Evolutionary conservation across 2,113 vertebrate species (phyloP).

Genomic region (Platichthys flesus): DNA sequence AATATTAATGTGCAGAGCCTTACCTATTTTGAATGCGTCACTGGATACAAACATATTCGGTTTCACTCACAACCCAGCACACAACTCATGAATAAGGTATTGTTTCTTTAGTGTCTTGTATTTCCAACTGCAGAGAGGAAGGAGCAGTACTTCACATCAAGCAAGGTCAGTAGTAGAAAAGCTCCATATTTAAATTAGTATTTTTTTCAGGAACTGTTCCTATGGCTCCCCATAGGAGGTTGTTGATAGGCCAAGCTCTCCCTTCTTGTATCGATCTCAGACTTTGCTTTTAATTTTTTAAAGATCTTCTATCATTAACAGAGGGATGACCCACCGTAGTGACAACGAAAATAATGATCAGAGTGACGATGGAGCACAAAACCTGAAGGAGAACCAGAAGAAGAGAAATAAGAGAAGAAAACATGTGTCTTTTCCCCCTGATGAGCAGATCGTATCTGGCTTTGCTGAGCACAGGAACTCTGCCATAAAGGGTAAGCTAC

Average conservation of each 20-base stretch:
- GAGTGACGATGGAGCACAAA: slow-evolving; percentile 38
- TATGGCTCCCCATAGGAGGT: not conserved
- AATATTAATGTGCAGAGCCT: slow-evolving; percentile 41
- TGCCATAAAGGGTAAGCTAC: slow-evolving; percentile 67
- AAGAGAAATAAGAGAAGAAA: slow-evolving; percentile 66
- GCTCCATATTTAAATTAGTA: slow-evolving; percentile 10
- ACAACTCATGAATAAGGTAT: slow-evolving; percentile 81
- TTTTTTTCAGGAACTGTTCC: slow-evolving; percentile 4
- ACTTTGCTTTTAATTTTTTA: not conserved
- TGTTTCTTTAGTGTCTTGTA: slow-evolving; percentile 66
- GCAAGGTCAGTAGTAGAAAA: not conserved
- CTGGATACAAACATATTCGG: slow-evolving; percentile 72
- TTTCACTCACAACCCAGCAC: slow-evolving; percentile 63
- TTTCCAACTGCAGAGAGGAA: slow-evolving; percentile 52
- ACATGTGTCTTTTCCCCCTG: slow-evolving; percentile 81
- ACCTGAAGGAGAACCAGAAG: slow-evolving; percentile 20
- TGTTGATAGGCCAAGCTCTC: not conserved
- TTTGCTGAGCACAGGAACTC: slow-evolving; percentile 71
- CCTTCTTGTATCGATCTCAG: slow-evolving; percentile 18
- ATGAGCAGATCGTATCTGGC: slow-evolving; percentile 79
- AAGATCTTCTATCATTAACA: not conserved
- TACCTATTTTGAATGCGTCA: slow-evolving; percentile 56
- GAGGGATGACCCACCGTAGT: slow-evolving; percentile 64
- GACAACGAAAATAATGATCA: slow-evolving; percentile 47
- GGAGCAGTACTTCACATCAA: slow-evolving; percentile 29